Conservation (phyloP, 1,140 invertebrate genomes). For the Melanaphis sacchari region DNA sequence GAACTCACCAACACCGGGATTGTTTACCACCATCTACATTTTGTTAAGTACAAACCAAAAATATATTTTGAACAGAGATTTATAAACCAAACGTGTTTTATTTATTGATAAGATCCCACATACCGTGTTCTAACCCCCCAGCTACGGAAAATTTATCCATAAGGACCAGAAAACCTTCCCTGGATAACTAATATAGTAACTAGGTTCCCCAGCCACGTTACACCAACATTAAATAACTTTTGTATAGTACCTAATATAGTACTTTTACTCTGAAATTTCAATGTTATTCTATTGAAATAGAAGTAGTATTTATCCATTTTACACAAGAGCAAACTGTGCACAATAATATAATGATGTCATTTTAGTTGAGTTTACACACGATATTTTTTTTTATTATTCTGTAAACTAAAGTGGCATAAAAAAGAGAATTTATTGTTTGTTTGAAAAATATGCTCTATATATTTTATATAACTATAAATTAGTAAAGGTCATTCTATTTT, state of each 20-base stretch:
- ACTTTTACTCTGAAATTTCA: neutral
- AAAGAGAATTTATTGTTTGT: neutral
- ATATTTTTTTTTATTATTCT: neutral
- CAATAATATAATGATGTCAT: conserved; percentile 1
- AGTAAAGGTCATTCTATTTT: neutral
- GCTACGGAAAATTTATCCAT: too few species aligned
- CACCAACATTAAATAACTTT: neutral
- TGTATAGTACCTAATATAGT: neutral
- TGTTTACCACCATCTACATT: too few species aligned
- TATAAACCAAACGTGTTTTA: too few species aligned
- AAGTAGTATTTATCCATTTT: neutral
- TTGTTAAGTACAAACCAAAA: too few species aligned
- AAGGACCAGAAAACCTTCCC: too few species aligned
- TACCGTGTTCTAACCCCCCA: too few species aligned
- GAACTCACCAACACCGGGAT: too few species aligned
- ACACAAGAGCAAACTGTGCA: neutral
- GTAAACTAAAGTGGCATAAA: neutral
- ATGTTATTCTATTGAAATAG: neutral
- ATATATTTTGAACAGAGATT: too few species aligned
- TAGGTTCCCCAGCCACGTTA: too few species aligned
- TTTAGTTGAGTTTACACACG: neutral
- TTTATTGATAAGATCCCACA: too few species aligned
- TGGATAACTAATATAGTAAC: too few species aligned
- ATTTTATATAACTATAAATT: neutral
- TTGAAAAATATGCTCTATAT: neutral